Base-by-base conservation (phyloP, 2,888 invertebrate genomes). In the Drosophila paracracens region DNA sequence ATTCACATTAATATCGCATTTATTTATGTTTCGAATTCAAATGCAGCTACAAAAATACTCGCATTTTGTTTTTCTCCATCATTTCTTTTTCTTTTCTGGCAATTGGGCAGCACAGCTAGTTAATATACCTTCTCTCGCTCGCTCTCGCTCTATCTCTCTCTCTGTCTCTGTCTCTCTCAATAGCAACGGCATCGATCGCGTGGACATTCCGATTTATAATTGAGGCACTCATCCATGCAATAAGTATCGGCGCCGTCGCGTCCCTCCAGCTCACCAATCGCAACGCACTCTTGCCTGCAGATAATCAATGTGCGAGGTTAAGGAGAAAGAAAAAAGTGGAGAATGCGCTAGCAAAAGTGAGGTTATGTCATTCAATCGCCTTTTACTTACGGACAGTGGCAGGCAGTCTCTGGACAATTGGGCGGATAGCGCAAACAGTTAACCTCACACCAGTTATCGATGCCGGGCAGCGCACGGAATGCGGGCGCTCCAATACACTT, bases 401-500 rank as follows among this genome's bases (percentile, higher is more conserved):
- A 98, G 60, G 96, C 94, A 0, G 94, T 94, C 56, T 95, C 94
- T 0, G 97, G 97, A 91, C 97, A 98, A 92, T 97, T 96, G 4
- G 97, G 97, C 1, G 97, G 97, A 93, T 97, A 97, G 69, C 96
- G 95, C 78, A 98, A 94, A 81, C 98, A 98, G 93, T 98, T 98
- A 40, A 94, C 95, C 93, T 97, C 96, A 91, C 98, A 98, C 98
- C 97, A 98, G 70, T 94, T 94, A 83, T 94, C 94, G 95, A 97
- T 96, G 56, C 97, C 97, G 4, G 97, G 96, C 65, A 97, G 94
- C 31, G 94, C 91, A 48, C 95, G 94, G 93, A 95, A 97, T 1
- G 94, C 91, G 13, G 93, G 93, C 2, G 95, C 95, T 0, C 97
- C 96, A 70, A 96, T 93, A 93, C 97, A 97, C 43, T 97, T 95